These are phyloP conservation scores for Prinia subflava DNA, from an alignment of 2,113 vertebrate species.

Conservation along the genomic window DNA sequence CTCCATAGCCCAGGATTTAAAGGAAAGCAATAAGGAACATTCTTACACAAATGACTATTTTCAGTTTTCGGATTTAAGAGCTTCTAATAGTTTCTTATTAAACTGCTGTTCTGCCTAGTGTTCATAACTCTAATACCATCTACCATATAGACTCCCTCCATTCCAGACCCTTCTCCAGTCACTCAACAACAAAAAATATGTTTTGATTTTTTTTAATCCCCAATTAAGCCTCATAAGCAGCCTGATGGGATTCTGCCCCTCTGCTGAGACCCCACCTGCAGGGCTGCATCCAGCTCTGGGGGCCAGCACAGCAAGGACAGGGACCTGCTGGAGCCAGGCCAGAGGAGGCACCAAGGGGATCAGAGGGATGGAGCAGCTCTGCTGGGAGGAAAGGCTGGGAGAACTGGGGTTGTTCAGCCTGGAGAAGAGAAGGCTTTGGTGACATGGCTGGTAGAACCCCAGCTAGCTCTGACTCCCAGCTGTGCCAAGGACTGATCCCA, in stretches of 20 bases:
- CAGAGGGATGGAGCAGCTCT: too few relatives aligned
- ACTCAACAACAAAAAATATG: background rate
- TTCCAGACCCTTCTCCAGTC: background rate
- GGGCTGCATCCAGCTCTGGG: background rate
- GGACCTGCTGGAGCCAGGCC: background rate
- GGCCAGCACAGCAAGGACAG: background rate
- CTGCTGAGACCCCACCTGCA: background rate
- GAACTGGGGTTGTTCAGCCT: too few relatives aligned
- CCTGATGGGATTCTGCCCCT: background rate
- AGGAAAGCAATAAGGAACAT: background rate
- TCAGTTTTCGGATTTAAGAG: background rate
- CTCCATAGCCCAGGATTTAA: background rate
- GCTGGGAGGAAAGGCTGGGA: too few relatives aligned
- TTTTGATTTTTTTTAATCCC: too few relatives aligned
- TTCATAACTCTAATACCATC: background rate
- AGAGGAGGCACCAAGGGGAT: too few relatives aligned
- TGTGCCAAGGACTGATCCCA: too few relatives aligned
- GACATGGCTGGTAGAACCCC: too few relatives aligned
- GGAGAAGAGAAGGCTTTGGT: too few relatives aligned
- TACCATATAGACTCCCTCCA: background rate
- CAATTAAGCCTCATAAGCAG: background rate
- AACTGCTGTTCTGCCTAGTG: background rate
- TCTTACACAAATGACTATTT: background rate
- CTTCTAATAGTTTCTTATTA: background rate
- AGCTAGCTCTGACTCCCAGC: too few relatives aligned